Conservation (phyloP, 1,140 invertebrate species). For the Calephelis nemesis region DNA sequence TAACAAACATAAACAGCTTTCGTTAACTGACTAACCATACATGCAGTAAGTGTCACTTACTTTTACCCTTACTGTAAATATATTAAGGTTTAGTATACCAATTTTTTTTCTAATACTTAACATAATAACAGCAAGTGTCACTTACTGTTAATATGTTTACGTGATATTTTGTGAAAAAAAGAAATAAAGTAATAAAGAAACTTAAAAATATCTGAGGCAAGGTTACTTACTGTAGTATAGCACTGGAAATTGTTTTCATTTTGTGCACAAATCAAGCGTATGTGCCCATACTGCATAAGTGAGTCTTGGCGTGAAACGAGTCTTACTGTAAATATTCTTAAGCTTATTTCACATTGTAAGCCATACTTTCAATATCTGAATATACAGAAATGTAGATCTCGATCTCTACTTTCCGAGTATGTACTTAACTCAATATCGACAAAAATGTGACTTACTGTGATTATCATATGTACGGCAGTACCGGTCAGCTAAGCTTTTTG, state of each 20-base stretch:
- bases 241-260: background rate
- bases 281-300: constrained; percentile 7
- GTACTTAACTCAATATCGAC: constrained; percentile 6
- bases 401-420: constrained; percentile 3
- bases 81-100: background rate
- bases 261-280: background rate
- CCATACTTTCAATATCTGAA: background rate
- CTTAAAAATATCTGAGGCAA: constrained; percentile 6
- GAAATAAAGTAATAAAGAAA: too few species aligned
- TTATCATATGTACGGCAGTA: background rate
- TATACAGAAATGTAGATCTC: constrained; percentile 3
- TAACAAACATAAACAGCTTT: background rate
- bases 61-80: too few species aligned
- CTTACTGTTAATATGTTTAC: constrained; percentile 4
- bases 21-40: background rate
- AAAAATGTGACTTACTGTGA: constrained; percentile 4
- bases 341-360: too few species aligned
- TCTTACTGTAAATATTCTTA: too few species aligned
- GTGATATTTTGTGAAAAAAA: constrained; percentile 3
- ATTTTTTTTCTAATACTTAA: background rate
- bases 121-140: background rate
- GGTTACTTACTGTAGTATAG: background rate
- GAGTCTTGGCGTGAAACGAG: background rate
- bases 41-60: too few species aligned
- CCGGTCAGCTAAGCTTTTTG: too few species aligned